phyloP scores from a whole-genome alignment of 64 coral and sea anemone species.

The Hydrozoanthus tunicans region DNA sequence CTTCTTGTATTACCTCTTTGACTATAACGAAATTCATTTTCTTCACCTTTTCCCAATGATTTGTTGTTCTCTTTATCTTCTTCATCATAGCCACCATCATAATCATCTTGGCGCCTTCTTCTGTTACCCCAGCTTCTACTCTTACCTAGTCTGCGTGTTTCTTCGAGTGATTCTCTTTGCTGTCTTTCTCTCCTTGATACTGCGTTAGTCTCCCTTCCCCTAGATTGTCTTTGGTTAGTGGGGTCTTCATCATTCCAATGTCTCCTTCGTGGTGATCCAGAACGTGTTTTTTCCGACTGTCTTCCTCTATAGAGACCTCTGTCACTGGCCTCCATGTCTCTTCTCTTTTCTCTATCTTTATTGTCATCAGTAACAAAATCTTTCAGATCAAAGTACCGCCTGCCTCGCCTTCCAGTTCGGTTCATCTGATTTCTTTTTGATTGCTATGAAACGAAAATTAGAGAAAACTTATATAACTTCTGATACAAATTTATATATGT shows the following conservation, averaged over 20 bases:
- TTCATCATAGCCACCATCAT: not conserved
- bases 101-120: not conserved
- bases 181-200: constrained; percentile 29
- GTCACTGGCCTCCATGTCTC: constrained; percentile 12
- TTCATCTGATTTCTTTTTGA: constrained; percentile 36
- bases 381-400: constrained; percentile 69
- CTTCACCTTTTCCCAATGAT: not conserved
- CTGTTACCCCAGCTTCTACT: not conserved
- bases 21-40: not conserved
- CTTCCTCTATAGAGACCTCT: constrained; percentile 17
- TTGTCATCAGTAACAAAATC: constrained; percentile 78
- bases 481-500: not conserved
- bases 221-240: constrained; percentile 35
- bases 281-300: constrained; percentile 47
- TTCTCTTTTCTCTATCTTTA: constrained; percentile 40
- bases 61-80: constrained; percentile 4
- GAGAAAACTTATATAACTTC: not conserved
- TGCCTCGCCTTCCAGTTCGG: constrained; percentile 64
- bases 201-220: constrained; percentile 33
- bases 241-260: constrained; percentile 23
- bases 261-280: constrained; percentile 27
- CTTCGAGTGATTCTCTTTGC: constrained; percentile 5
- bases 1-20: constrained; percentile 42
- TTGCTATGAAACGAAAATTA: constrained; percentile 39
- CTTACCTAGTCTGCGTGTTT: not conserved